These are phyloP conservation scores for Unio pictorum DNA, from an alignment of 2,888 invertebrate genomes.

Conservation along the genomic window DNA sequence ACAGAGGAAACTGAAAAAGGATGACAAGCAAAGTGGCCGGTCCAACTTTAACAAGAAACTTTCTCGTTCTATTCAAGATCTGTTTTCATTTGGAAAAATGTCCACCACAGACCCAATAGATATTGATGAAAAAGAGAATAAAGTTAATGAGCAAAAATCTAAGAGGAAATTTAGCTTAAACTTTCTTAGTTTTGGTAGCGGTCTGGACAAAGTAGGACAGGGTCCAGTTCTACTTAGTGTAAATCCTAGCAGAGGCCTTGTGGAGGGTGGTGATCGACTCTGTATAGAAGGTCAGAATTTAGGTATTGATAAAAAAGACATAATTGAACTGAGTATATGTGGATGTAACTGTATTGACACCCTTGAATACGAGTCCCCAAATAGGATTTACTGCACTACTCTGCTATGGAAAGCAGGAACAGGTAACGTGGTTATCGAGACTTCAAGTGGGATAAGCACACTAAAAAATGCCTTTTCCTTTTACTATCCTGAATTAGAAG, in stretches of 20 bases:
- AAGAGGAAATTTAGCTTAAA: slow-evolving; percentile 33
- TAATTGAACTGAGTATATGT: slow-evolving; percentile 63
- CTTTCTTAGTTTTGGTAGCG: slow-evolving; percentile 47
- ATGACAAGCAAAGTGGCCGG: slow-evolving; percentile 23
- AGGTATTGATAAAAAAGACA: slow-evolving; percentile 63
- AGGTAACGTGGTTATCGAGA: slow-evolving; percentile 64
- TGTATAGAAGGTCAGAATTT: slow-evolving; percentile 64
- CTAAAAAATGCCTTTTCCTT: slow-evolving; percentile 56
- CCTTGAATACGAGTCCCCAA: slow-evolving; percentile 62
- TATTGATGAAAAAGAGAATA: slow-evolving; percentile 38
- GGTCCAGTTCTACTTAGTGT: slow-evolving; percentile 61
- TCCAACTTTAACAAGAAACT: slow-evolving; percentile 61
- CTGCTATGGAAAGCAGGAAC: slow-evolving; percentile 58
- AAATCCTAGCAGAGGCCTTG: slow-evolving; percentile 57
- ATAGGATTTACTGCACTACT: slow-evolving; percentile 59
- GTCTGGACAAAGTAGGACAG: slow-evolving; percentile 45
- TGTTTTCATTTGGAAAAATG: slow-evolving; percentile 53
- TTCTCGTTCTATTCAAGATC: slow-evolving; percentile 61
- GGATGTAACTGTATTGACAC: slow-evolving; percentile 64
- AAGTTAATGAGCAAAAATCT: slow-evolving; percentile 22
- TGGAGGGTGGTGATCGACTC: slow-evolving; percentile 61
- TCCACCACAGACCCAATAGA: slow-evolving; percentile 28
- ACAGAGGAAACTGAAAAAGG: slow-evolving; percentile 23
- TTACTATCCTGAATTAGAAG: slow-evolving; percentile 38
- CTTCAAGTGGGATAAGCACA: slow-evolving; percentile 64